Evolutionary conservation across 2,888 invertebrate genomes (phyloP), one percentile per base, ranked within the genome.

Genomic region (Aplocera efformata): DNA sequence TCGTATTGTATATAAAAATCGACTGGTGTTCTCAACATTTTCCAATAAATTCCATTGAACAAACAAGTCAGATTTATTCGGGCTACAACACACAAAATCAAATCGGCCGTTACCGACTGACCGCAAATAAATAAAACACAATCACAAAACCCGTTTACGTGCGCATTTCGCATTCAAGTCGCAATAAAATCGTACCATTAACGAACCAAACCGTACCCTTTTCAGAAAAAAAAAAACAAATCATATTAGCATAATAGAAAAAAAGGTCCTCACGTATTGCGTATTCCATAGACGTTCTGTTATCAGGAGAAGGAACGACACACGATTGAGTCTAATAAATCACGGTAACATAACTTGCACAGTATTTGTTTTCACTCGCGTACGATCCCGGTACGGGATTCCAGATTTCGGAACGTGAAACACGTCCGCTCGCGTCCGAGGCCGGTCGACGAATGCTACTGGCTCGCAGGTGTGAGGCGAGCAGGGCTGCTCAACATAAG

Each of bases 341-440:
- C 78, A 79, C 78, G 68, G 56, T 53, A 66, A 69, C 62, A 61
- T 50, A 66, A 73, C 67, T 67, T 72, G 71, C 77, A 76, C 73
- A 67, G 55, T 48, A 46, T 66, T 65, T 51, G 56, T 55, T 61
- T 55, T 54, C 76, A 78, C 79, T 72, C 74, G 70, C 75, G 75
- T 47, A 51, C 53, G 52, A 33, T 35, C 35, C 34, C 44, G 11
- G n/a, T n/a, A n/a, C n/a, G 13, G 20, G 11, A 25, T 26, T 17
- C 40, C 17, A 8, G 25, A 11, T 20, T n/a, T 10, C 32, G 36
- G 34, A 22, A 31, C 33, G 20, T 13, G 8, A 10, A 33, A 53
- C 67, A 48, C 77, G 75, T 59, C 77, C 69, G 68, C 48, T 48
- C 68, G 23, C 58, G 48, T 32, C 66, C 60, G 56, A 54, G 67